phyloP scores from a whole-genome alignment of 2,113 vertebrate species.

The Ranitomeya imitator region DNA sequence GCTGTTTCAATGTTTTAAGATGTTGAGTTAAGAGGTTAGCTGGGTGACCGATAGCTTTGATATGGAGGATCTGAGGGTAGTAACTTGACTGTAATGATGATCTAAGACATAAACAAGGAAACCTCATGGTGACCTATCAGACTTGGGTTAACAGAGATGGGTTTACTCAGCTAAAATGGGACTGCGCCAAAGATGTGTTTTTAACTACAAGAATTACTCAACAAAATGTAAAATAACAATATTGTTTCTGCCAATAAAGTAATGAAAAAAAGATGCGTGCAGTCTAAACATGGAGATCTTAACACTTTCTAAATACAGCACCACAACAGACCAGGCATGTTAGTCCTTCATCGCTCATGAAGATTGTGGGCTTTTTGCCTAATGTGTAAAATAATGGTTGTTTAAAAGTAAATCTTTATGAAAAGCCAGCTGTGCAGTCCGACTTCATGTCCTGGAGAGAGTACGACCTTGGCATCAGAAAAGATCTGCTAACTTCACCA shows the following conservation, averaged over 20 bases:
- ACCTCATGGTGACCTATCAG: constrained; percentile 20
- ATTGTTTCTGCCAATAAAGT: neutral
- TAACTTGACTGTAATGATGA: constrained; percentile 34
- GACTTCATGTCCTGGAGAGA: neutral
- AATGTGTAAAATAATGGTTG: neutral
- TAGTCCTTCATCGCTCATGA: neutral
- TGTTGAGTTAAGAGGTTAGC: constrained; percentile 18
- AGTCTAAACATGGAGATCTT: neutral
- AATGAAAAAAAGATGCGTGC: neutral
- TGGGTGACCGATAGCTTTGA: constrained; percentile 39
- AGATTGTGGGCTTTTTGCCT: neutral
- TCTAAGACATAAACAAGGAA: constrained; percentile 50
- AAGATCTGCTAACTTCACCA: neutral
- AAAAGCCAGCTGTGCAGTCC: neutral
- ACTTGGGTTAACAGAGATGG: constrained; percentile 16
- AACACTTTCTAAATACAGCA: neutral
- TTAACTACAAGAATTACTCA: neutral
- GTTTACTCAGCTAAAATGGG: neutral
- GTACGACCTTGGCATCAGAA: neutral
- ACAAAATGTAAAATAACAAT: constrained; percentile 1
- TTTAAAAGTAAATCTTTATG: neutral
- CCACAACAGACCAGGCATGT: neutral
- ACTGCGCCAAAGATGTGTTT: constrained; percentile 32
- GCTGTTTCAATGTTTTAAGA: constrained; percentile 30
- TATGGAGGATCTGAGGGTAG: constrained; percentile 45